A percentile compares a stretch with the other conserved stretches of the same genome.
These are phyloP conservation scores for Melieria crassipennis DNA, from an alignment of 2,888 invertebrate species.

Conservation along the genomic window DNA sequence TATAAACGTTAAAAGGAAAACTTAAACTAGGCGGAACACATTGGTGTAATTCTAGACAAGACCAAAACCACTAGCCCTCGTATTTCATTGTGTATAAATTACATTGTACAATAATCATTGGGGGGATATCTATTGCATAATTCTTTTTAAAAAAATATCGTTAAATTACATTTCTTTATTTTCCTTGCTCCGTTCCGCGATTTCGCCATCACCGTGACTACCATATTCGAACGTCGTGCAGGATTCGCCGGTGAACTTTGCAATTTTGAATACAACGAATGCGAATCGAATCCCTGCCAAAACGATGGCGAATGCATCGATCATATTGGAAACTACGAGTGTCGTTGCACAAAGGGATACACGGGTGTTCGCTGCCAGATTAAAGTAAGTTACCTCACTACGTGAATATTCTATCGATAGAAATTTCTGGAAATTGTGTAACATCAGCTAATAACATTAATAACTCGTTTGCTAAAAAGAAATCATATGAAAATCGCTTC, in stretches of 20 bases:
- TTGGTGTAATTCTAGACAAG: too few relatives aligned
- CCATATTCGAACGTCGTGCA: slow-evolving; percentile 47
- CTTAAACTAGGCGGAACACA: too few relatives aligned
- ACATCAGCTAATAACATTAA: too few relatives aligned
- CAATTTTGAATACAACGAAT: slow-evolving; percentile 80
- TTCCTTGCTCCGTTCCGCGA: neutral
- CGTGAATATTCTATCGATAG: neutral
- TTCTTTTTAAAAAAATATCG: slow-evolving; percentile 51
- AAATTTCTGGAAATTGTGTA: too few relatives aligned
- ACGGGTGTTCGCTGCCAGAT: slow-evolving; percentile 76
- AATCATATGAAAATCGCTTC: neutral
- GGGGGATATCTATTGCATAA: slow-evolving; percentile 60
- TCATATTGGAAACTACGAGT: slow-evolving; percentile 75
- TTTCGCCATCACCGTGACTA: neutral
- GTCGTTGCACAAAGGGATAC: slow-evolving; percentile 76
- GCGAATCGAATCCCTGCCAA: slow-evolving; percentile 78
- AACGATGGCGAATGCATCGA: slow-evolving; percentile 81
- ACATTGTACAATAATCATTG: slow-evolving; percentile 55
- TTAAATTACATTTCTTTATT: slow-evolving; percentile 34
- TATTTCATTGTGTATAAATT: too few relatives aligned
- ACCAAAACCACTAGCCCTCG: too few relatives aligned
- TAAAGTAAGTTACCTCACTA: slow-evolving; percentile 68
- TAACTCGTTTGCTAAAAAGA: neutral
- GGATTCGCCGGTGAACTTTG: slow-evolving; percentile 79
- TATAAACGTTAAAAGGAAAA: too few relatives aligned